Conservation (phyloP, 2,113 vertebrate genomes). For the Dryoscopus gambensis region DNA sequence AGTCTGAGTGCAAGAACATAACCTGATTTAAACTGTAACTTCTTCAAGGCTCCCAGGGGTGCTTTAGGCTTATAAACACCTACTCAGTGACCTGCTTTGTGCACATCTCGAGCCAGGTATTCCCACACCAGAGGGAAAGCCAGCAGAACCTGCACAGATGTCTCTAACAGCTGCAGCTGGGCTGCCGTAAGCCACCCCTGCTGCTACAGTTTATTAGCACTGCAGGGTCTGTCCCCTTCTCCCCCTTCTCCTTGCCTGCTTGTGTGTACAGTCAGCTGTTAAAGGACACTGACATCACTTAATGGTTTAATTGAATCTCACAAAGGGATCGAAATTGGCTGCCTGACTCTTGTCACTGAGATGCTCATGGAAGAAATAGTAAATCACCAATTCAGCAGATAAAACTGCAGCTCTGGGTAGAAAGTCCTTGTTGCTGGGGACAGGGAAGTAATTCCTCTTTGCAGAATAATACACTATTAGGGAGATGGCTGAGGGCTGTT, state of each 20-base stretch:
- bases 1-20: not conserved
- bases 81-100: not conserved
- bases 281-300: slow-evolving; percentile 50
- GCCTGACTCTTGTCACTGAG: not conserved
- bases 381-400: slow-evolving; percentile 29
- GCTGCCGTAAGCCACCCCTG: not conserved
- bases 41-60: not conserved
- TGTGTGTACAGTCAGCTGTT: not conserved
- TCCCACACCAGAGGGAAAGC: not conserved
- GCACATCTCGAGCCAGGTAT: not conserved
- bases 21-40: not conserved
- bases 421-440: not conserved
- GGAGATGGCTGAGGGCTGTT: not conserved
- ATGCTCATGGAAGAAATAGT: slow-evolving; percentile 5
- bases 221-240: not conserved
- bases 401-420: not conserved
- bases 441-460: not conserved
- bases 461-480: not conserved
- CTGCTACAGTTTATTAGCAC: slow-evolving; percentile 22
- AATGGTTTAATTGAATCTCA: slow-evolving; percentile 36
- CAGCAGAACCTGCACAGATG: not conserved
- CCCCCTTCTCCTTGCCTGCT: not conserved
- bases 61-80: slow-evolving; percentile 7
- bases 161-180: not conserved
- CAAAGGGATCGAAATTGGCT: slow-evolving; percentile 19